Evolutionary conservation across 2,888 invertebrate genomes (phyloP).

Genomic region (Andrena marginata): DNA sequence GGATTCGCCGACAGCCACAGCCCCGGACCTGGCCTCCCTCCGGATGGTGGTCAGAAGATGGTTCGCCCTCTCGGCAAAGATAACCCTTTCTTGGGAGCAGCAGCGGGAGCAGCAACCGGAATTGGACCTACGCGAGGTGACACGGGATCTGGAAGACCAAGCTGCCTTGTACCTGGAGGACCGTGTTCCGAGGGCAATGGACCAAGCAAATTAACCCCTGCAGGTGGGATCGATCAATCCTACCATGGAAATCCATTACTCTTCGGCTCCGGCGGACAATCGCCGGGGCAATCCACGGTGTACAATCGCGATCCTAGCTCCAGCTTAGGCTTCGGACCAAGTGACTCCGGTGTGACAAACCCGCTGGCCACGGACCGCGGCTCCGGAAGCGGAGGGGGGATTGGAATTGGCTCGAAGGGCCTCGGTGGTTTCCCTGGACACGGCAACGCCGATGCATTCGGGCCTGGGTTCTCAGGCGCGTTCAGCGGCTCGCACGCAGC

Average conservation of each 20-base stretch:
- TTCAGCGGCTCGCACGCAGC: constrained; percentile 42
- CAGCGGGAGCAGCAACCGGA: not conserved
- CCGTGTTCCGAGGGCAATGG: not conserved
- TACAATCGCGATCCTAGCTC: not conserved
- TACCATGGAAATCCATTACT: not conserved
- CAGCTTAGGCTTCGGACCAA: not conserved
- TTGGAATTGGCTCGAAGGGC: constrained; percentile 15
- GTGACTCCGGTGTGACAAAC: not conserved
- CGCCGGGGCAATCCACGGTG: too few species aligned
- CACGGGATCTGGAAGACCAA: not conserved
- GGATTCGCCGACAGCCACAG: not conserved
- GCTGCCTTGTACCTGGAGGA: not conserved
- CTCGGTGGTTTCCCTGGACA: not conserved
- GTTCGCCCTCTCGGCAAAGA: constrained; percentile 17
- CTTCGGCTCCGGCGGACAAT: not conserved
- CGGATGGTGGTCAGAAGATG: not conserved
- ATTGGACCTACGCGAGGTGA: constrained; percentile 16
- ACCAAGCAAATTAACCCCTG: not conserved
- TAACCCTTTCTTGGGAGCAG: constrained; percentile 54
- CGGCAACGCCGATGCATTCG: not conserved
- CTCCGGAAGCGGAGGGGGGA: constrained; percentile 44
- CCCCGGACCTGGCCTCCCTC: not conserved
- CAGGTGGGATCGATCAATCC: not conserved
- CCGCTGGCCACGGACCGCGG: constrained; percentile 5
- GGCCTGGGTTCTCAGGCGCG: constrained; percentile 31